These are phyloP conservation scores for Indicator maculatus DNA, from an alignment of 2,113 vertebrate species.

Conservation along the genomic window DNA sequence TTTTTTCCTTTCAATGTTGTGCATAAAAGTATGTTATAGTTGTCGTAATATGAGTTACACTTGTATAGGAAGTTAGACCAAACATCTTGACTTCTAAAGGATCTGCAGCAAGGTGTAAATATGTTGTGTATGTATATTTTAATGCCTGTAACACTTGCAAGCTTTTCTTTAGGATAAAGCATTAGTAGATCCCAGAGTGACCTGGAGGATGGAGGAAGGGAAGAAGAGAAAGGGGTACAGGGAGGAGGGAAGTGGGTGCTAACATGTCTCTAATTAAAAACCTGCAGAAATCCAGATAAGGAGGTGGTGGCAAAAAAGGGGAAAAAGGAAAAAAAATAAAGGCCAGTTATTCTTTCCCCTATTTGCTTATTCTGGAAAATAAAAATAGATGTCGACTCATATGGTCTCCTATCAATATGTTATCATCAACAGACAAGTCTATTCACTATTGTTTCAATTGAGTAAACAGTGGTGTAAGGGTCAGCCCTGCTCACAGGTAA, in stretches of 20 bases:
- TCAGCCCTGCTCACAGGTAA: constrained; percentile 86
- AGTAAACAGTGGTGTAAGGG: constrained; percentile 86
- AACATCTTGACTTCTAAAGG: neutral
- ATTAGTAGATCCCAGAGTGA: neutral
- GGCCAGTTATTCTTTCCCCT: constrained; percentile 32
- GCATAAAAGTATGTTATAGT: no score
- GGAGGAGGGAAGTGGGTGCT: neutral
- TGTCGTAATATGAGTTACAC: neutral
- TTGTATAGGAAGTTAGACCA: neutral
- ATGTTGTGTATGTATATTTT: neutral
- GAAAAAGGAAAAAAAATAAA: neutral
- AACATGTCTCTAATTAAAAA: neutral
- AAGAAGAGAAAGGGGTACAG: neutral
- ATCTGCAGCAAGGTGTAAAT: neutral
- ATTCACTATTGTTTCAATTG: constrained; percentile 82
- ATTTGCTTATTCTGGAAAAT: constrained; percentile 65
- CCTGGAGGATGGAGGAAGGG: neutral
- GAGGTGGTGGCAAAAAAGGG: neutral
- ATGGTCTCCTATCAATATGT: constrained; percentile 77
- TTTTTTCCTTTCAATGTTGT: no score
- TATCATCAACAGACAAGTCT: constrained; percentile 80
- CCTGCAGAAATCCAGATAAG: constrained; percentile 5
- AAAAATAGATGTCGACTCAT: constrained; percentile 74
- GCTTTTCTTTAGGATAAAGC: neutral
- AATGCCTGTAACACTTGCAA: neutral